Evolutionary conservation across 2,113 vertebrate genomes (phyloP), one percentile per base, ranked within the genome.

Genomic region (Candoia aspera): DNA sequence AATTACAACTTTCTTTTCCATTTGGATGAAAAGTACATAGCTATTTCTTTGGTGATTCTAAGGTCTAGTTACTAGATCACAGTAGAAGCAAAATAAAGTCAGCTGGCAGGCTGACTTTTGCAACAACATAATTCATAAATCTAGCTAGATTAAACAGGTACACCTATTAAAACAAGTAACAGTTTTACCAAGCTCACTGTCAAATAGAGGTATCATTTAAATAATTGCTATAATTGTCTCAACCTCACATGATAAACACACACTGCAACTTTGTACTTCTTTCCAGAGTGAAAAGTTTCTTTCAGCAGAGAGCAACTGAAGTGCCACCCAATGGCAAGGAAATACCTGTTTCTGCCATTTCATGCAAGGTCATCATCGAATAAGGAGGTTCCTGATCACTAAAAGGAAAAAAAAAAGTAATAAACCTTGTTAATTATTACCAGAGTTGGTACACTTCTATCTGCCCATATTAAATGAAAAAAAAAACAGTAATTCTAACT

Each of bases 281-380:
- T 68, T 89, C 58, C 6, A 91, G 89, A 17, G 84, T 46, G 88
- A 90, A 13, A 33, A 0, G 11, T 19, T 29, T 85, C 37, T 83
- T 4, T n/a, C 19, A 1, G 21, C 55, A 54, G 42, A 95, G 33
- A 87, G 58, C 42, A 95, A 93, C 55, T 83, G n/a, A 95, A 96
- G 86, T 90, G 87, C 87, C 93, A 94, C 89, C 58, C 94, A 95
- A 95, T 8, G 92, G 87, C 73, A 94, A 62, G 79, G 96, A 87
- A 97, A 97, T 98, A 99, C 99, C 99, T 88, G 99, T 99, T 98
- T 99, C 99, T 96, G 99, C 99, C 99, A 99, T 99, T 98, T 99
- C 99, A 84, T 99, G 99, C 96, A 99, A 97, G 12, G 99, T 99
- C 97, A 99, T 99, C 99, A 99, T 99, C 96, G 99, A 99, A 97